Evolutionary conservation across 2,888 invertebrate species (phyloP), one percentile per base, ranked within the genome.

Genomic region (Patella caerulea): DNA sequence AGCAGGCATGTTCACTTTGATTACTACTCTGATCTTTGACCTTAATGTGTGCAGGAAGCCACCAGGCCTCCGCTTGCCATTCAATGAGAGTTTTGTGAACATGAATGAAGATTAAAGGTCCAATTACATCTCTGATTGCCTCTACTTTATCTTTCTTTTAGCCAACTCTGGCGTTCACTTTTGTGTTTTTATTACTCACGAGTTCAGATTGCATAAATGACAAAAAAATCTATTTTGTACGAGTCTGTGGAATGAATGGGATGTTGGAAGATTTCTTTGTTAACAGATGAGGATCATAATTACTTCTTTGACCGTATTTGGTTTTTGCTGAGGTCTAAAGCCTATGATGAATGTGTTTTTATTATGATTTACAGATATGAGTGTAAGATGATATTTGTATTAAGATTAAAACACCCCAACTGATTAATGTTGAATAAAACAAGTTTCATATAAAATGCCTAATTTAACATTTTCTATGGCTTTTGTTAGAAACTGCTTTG

Each of bases 1-100:
- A 79, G 75, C 78, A 74, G 77, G 78, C 79, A 79, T 78, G 79
- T 74, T 77, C 72, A 45, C 34, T 59, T 53, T 54, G 76, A 76
- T 79, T 74, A 73, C 69, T 74, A 17, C 19, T 59, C 45, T 71
- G 75, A 70, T 75, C 75, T 75, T 29, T 71, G 70, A 75, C 75
- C 75, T 54, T 45, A 55, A 34, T n/a, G 24, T 53, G 70, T 54
- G 34, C 34, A 53, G 71, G n/a, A 73, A 19, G 54, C 73, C 53
- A 53, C 54, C 73, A 52, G n/a, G 45, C 19, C 73, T 54, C 54
- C 53, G 73, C 24, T 73, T n/a, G 24, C 73, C 24, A 73, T 54
- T 73, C 73, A 53, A 76, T 52, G 69, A 65, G 29, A 53, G 14
- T 69, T 71, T 65, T 53, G 29, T 69, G 45, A 19, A 52, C 56